Evolutionary conservation across 2,888 invertebrate species (phyloP).

Genomic region (Ophion costatus): DNA sequence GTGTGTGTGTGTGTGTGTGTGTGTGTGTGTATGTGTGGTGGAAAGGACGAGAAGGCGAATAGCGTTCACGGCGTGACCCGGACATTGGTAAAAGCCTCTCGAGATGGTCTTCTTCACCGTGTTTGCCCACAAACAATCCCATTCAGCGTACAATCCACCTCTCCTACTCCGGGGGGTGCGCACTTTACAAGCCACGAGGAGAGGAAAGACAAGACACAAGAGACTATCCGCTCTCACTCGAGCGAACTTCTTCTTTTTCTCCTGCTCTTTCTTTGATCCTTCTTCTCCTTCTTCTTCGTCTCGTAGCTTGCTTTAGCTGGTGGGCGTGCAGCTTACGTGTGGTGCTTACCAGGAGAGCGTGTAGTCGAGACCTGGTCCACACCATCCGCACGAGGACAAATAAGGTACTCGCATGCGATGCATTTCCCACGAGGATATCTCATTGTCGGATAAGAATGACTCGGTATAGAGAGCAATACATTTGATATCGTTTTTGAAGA

Average conservation of each 20-base stretch:
- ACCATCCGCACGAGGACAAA: slow-evolving; percentile 22
- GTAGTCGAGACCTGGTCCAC: slow-evolving; percentile 1
- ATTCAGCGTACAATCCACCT: slow-evolving; percentile 71
- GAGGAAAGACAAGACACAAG: slow-evolving; percentile 41
- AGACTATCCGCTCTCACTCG: slow-evolving; percentile 53
- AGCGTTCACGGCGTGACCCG: slow-evolving; percentile 60
- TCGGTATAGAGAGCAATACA: neutral
- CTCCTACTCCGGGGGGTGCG: slow-evolving; percentile 13
- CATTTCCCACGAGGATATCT: slow-evolving; percentile 32
- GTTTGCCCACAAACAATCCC: slow-evolving; percentile 79
- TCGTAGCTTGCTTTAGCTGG: slow-evolving; percentile 4
- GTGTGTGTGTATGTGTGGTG: neutral
- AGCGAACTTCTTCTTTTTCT: slow-evolving; percentile 13
- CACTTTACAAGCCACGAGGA: slow-evolving; percentile 50
- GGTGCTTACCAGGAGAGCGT: slow-evolving; percentile 24
- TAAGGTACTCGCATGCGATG: slow-evolving; percentile 11
- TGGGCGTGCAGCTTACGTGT: slow-evolving; percentile 4
- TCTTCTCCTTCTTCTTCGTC: slow-evolving; percentile 9
- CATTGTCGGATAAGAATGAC: slow-evolving; percentile 1
- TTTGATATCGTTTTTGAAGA: neutral
- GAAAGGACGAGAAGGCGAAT: slow-evolving; percentile 43
- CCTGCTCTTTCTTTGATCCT: slow-evolving; percentile 2
- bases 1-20: slow-evolving; percentile 13
- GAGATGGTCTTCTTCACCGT: slow-evolving; percentile 66
- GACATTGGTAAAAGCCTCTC: slow-evolving; percentile 68